A percentile compares a stretch with the other conserved stretches of the same genome.
Conservation (phyloP, 2,113 vertebrate species). For the Nannospalax galili region DNA sequence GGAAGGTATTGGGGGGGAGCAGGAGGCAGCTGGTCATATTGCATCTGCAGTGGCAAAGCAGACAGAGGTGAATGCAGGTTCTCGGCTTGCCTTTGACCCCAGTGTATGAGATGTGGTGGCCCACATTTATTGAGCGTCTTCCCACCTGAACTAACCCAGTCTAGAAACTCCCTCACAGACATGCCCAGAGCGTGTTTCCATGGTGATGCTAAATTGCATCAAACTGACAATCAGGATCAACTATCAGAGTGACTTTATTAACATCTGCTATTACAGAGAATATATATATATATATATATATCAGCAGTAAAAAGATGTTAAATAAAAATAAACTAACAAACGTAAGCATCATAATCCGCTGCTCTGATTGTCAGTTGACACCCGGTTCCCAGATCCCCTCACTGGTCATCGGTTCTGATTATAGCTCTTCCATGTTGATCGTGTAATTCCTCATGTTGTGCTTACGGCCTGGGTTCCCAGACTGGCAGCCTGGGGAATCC, state of each 20-base stretch:
- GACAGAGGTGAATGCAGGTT: background rate
- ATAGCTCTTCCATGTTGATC: background rate
- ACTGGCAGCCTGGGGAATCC: fast-evolving
- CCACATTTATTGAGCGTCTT: background rate
- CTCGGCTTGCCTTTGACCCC: background rate
- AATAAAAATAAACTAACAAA: background rate
- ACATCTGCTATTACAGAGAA: background rate
- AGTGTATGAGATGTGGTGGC: too few species aligned
- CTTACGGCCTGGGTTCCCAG: fast-evolving
- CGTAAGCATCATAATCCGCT: background rate
- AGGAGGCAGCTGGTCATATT: background rate
- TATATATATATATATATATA: background rate
- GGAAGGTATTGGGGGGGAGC: background rate
- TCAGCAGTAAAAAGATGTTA: background rate
- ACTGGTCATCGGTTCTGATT: background rate
- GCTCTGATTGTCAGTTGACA: fast-evolving
- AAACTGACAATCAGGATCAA: background rate
- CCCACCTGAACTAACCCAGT: background rate
- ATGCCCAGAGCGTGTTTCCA: background rate
- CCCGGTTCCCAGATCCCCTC: fast-evolving
- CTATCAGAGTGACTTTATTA: background rate
- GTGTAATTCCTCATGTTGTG: fast-evolving
- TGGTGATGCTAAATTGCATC: background rate
- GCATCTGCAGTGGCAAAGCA: too few species aligned
- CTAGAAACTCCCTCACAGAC: background rate